phyloP scores from a whole-genome alignment of 2,113 vertebrate species.

The Peromyscus polionotus region DNA sequence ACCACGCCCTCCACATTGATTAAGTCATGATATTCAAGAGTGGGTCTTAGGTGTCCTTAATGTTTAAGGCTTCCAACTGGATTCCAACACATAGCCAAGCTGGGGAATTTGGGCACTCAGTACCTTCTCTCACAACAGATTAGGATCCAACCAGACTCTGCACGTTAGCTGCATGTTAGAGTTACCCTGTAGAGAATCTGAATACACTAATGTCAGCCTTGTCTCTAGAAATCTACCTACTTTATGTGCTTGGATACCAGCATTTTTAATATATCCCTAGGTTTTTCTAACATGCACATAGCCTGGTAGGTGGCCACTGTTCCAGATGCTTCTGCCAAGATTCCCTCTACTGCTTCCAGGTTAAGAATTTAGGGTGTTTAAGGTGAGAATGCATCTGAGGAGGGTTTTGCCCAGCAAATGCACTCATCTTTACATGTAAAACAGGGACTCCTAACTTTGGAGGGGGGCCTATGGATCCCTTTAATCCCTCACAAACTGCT shows the following conservation, averaged over 20 bases:
- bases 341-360: background rate
- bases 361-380: background rate
- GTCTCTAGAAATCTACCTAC: background rate
- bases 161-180: background rate
- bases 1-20: background rate
- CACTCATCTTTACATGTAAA: background rate
- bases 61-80: background rate
- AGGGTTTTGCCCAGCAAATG: background rate
- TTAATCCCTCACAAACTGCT: background rate
- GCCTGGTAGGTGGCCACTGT: background rate
- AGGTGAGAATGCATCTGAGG: conserved; percentile 18
- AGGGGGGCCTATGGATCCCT: background rate
- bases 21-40: background rate
- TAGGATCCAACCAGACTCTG: background rate
- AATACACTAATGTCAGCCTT: background rate
- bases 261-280: background rate
- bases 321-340: background rate
- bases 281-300: background rate
- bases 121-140: background rate
- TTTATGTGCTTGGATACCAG: background rate
- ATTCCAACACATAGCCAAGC: background rate
- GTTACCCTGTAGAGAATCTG: background rate
- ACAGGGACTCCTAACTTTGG: conserved; percentile 6
- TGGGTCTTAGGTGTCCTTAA: background rate
- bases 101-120: background rate